phyloP scores from a whole-genome alignment of 2,797 vertebrate genomes.

The Xerus rutilus region DNA sequence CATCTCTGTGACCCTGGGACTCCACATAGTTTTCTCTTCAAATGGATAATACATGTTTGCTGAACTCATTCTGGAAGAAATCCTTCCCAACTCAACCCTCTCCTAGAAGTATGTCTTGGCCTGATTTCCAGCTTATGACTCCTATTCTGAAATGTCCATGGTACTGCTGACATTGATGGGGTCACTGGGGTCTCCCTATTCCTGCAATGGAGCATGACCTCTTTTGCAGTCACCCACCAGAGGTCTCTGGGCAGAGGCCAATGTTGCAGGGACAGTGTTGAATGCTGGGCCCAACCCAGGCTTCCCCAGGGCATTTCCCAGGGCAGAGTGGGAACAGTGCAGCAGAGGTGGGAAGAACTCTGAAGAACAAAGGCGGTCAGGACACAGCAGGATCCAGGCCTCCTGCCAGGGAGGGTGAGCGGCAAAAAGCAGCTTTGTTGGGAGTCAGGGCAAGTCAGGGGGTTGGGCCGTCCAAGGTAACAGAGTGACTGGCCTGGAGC shows the following conservation, averaged over 20 bases:
- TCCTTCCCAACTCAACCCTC: neutral
- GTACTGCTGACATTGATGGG: neutral
- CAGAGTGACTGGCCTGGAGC: constrained; percentile 51
- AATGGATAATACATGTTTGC: rapidly evolving
- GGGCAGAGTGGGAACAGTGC: neutral
- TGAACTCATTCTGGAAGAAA: constrained; percentile 30
- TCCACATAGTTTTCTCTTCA: neutral
- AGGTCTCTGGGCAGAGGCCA: neutral
- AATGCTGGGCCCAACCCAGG: neutral
- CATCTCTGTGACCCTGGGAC: neutral
- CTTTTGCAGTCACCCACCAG: neutral
- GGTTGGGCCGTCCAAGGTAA: neutral
- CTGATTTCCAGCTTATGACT: neutral
- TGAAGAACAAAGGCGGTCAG: neutral
- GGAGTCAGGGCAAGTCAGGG: rapidly evolving
- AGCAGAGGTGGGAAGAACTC: neutral
- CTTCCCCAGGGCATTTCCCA: neutral
- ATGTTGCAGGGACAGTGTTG: neutral
- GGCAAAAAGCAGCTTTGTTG: neutral
- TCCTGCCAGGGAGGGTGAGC: neutral
- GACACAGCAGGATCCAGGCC: neutral
- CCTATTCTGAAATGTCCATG: neutral
- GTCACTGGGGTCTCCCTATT: rapidly evolving
- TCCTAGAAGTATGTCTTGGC: neutral
- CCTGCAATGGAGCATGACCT: neutral